Evolutionary conservation across 2,113 vertebrate species (phyloP), one percentile per base, ranked within the genome.

Genomic region (Callionymus lyra): DNA sequence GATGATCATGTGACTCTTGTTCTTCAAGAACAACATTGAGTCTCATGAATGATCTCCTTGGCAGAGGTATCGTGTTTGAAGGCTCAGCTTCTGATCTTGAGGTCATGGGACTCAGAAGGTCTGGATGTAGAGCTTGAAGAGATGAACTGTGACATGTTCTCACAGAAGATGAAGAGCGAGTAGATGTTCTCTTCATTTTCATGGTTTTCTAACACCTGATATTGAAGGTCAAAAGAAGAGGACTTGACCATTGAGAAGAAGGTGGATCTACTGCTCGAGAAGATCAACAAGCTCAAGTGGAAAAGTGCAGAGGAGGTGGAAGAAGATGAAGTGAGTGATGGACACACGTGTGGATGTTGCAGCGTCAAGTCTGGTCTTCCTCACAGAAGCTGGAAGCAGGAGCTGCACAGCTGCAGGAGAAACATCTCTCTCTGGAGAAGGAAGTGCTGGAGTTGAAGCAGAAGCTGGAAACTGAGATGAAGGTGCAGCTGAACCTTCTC

Each of bases 221-320:
- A 9, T 37, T 70, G 47, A 65, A 99, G 95, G 71, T 93, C 87
- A 44, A 82, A 80, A 2, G 95, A 97, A 54, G 89, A 89, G 2
- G 90, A 93, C 1, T 84, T 91, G 59, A 85, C 85, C 2, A 93
- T 89, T 10, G 84, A 89, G 72, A 86, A 81, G 63, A 95, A 95
- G 72, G 93, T 98, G 51, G 86, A 91, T 70, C 63, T 91, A 66
- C 85, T 98, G 67, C 90, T 98, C 72, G 87, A 92, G 72, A 91
- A 87, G 77, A 91, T 97, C 74, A 90, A 89, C 74, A 91, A 87
- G 34, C 76, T 98, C 55, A 98, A 91, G 74, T 94, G 90, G 64
- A 87, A 86, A 63, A 86, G 89, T 50, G 83, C 85, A 27, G 87
- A 84, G 47, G 87, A 76, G 16, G 46, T 82, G 0, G 88, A 87